Evolutionary conservation across 2,113 vertebrate genomes (phyloP), one percentile per base, ranked within the genome.

Genomic region (Clupea harengus): DNA sequence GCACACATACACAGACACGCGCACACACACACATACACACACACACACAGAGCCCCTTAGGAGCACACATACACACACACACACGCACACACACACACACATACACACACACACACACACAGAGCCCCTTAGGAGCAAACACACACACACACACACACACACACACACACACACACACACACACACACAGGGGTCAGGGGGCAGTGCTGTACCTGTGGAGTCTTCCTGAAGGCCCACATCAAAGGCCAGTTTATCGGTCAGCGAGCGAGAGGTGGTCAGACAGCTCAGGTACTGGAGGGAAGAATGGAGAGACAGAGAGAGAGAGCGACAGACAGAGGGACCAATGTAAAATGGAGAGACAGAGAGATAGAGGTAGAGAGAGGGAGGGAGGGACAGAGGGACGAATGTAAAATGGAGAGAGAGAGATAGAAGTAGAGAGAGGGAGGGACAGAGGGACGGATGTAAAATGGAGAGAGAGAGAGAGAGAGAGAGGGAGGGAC

Each of bases 191-290:
- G n/a, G n/a, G n/a, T n/a, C n/a, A n/a, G n/a, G n/a, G n/a, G n/a
- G n/a, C n/a, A n/a, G n/a, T 3, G 10, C 8, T 25, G 13, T 45
- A 98, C 97, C 97, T 95, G 95, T 96, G 7, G 96, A 97, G 75
- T 98, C 97, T 85, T 98, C 97, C 88, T 98, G 97, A 60, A 98
- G 91, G 67, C 97, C 97, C 85, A 98, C 97, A 7, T 98, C 97
- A 57, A 98, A 98, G 45, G 97, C 96, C 91, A 98, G 88, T 90
- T 98, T 98, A 93, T 98, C 97, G 0, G 97, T 98, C 88, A 97
- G 93, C 7, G 97, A 98, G 18, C 97, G 96, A 0, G 97, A 98
- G 10, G 97, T 98, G 0, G 97, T 98, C 89, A 98, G 93, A 89
- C 97, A 98, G 92, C 97, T 95, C 89, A 98, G 92, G 84, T 98